phyloP scores from a whole-genome alignment of 1,140 invertebrate genomes.

The Sycobia sp. region DNA sequence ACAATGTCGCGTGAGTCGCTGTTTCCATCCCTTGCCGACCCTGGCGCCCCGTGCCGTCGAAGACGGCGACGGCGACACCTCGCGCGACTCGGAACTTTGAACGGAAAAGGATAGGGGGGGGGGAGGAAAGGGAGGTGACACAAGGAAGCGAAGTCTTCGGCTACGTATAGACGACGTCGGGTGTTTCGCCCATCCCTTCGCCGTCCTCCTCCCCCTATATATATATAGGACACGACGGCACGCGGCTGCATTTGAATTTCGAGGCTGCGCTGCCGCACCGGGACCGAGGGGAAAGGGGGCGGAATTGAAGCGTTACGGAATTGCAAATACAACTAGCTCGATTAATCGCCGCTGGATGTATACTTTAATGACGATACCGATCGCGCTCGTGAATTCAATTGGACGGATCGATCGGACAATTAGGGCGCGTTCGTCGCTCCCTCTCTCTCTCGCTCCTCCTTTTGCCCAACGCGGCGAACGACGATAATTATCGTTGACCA shows the following conservation, averaged over 20 bases:
- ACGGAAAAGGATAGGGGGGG: not conserved
- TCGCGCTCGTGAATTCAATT: not conserved
- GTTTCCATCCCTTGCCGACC: too few relatives aligned
- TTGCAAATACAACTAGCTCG: not conserved
- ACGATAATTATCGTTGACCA: too few relatives aligned
- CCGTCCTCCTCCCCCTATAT: too few relatives aligned
- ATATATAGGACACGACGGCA: too few relatives aligned
- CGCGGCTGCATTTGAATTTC: not conserved
- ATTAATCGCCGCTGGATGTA: not conserved
- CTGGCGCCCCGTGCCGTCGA: too few relatives aligned
- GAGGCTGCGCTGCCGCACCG: too few relatives aligned
- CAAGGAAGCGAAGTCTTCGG: not conserved
- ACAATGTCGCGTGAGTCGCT: slow-evolving; percentile 28
- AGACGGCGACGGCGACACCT: slow-evolving; percentile 1
- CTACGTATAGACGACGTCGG: not conserved
- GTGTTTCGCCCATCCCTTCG: slow-evolving; percentile 7
- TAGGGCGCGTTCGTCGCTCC: too few relatives aligned
- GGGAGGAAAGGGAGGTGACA: not conserved
- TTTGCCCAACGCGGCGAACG: too few relatives aligned
- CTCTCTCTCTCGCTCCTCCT: too few relatives aligned
- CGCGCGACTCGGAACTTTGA: not conserved
- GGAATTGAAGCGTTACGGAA: too few relatives aligned
- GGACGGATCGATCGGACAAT: too few relatives aligned
- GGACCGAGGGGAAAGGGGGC: too few relatives aligned
- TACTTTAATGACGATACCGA: not conserved